Evolutionary conservation across 2,797 vertebrate species (phyloP).

Genomic region (Channa striata): DNA sequence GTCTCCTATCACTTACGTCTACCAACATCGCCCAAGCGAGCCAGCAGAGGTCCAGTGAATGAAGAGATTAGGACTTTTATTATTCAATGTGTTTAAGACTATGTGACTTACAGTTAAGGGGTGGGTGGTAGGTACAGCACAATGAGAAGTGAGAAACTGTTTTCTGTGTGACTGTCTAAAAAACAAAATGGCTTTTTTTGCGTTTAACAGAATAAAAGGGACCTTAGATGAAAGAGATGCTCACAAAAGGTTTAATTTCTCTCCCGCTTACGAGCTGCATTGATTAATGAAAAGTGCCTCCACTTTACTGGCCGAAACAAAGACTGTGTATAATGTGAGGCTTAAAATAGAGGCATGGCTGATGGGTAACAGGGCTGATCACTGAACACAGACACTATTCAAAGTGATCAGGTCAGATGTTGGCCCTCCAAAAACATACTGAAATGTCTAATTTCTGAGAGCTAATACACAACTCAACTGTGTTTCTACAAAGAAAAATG

Average conservation of each 20-base stretch:
- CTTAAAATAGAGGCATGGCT: constrained; percentile 56
- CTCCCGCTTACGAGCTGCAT: constrained; percentile 47
- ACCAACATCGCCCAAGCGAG: too few relatives aligned
- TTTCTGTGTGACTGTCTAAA: neutral
- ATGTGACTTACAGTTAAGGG: too few relatives aligned
- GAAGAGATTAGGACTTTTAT: too few relatives aligned
- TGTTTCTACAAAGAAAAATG: too few relatives aligned
- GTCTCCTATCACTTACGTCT: too few relatives aligned
- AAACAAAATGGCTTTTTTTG: constrained; percentile 40
- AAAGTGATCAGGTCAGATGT: neutral
- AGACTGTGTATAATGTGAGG: constrained; percentile 57
- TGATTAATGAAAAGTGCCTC: constrained; percentile 39
- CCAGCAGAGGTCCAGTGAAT: too few relatives aligned
- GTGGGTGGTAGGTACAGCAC: too few relatives aligned
- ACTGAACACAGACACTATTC: constrained; percentile 24
- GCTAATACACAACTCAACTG: too few relatives aligned
- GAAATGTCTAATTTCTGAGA: too few relatives aligned
- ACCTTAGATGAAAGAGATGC: constrained; percentile 62
- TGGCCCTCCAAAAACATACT: too few relatives aligned
- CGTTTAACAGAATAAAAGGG: constrained; percentile 40
- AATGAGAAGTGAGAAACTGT: too few relatives aligned
- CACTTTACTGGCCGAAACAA: constrained; percentile 62
- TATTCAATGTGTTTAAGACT: too few relatives aligned
- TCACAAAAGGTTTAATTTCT: constrained; percentile 66
- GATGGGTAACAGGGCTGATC: constrained; percentile 36